phyloP scores from a whole-genome alignment of 2,888 invertebrate species.

The Drosophila lutescens region DNA sequence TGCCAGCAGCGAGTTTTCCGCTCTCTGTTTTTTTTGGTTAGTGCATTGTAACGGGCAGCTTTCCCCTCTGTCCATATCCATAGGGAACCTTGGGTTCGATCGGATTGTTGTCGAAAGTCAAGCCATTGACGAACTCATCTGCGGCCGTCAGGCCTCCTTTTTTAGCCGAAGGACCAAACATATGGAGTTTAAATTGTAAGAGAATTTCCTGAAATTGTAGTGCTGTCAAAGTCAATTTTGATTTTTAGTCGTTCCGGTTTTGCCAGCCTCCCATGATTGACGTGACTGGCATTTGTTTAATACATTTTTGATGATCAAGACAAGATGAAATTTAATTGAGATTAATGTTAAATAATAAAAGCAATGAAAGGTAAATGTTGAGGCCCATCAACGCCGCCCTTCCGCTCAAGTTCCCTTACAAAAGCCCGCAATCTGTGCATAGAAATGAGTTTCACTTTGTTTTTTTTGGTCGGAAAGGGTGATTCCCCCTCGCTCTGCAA shows the following conservation, averaged over 20 bases:
- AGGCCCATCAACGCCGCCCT: not conserved
- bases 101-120: not conserved
- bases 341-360: slow-evolving; percentile 28
- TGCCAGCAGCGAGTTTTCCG: not conserved
- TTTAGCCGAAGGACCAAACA: not conserved
- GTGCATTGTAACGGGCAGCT: not conserved
- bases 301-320: not conserved
- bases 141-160: not conserved
- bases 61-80: not conserved
- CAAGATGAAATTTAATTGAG: slow-evolving; percentile 48
- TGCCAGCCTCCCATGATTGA: not conserved
- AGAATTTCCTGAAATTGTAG: not conserved
- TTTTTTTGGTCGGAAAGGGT: slow-evolving; percentile 5
- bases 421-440: slow-evolving; percentile 58
- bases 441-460: slow-evolving; percentile 62
- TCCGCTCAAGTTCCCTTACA: not conserved
- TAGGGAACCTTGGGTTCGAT: not conserved
- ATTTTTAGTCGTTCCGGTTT: not conserved
- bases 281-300: too few relatives aligned
- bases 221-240: not conserved
- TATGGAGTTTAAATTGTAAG: not conserved
- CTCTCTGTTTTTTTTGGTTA: not conserved
- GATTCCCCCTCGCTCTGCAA: slow-evolving; percentile 1
- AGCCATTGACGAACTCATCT: not conserved
- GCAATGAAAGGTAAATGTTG: not conserved